Evolutionary conservation across 2,888 invertebrate species (phyloP).

Genomic region (Ceriagrion tenellum): DNA sequence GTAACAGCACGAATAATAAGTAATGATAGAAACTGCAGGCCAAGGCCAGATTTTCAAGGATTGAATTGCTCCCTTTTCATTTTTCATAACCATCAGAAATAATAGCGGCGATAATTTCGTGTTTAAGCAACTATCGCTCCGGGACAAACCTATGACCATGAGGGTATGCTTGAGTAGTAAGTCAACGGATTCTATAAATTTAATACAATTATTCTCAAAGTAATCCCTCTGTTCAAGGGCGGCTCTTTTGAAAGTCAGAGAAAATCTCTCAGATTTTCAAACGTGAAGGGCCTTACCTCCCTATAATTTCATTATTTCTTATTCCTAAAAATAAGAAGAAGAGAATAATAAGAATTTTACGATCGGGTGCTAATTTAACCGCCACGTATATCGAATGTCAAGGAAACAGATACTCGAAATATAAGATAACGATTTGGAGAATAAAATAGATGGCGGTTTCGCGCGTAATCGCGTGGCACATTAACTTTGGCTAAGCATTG

Average conservation of each 20-base stretch:
- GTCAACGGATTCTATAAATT: no score
- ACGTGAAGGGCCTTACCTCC: no score
- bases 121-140: not conserved
- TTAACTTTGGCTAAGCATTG: not conserved
- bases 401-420: not conserved
- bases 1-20: no score
- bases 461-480: not conserved
- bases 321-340: not conserved
- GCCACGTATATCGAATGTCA: not conserved
- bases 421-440: not conserved
- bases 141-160: not conserved
- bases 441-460: not conserved
- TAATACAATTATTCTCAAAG: no score
- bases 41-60: not conserved
- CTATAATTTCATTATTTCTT: no score
- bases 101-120: not conserved
- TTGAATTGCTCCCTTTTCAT: not conserved
- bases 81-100: not conserved
- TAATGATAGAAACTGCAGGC: not conserved
- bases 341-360: not conserved
- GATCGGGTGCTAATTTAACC: not conserved
- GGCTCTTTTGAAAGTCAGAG: no score
- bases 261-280: no score
- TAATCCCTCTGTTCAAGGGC: no score
- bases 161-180: not conserved